phyloP scores from a whole-genome alignment of 2,113 vertebrate species.

The Oxygymnocypris stewartii region DNA sequence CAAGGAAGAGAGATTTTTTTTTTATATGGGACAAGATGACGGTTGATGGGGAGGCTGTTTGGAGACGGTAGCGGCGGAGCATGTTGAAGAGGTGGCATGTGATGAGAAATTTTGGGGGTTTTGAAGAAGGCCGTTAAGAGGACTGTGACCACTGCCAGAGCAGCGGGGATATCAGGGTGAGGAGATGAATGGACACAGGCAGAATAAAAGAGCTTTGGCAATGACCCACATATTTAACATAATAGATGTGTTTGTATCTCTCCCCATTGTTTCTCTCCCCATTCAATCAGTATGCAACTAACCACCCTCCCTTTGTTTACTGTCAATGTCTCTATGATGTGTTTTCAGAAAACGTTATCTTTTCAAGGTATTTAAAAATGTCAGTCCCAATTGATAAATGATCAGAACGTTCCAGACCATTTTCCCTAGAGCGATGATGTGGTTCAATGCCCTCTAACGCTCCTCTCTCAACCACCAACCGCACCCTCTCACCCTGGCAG shows the following conservation, averaged over 20 bases:
- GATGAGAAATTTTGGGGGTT: constrained; percentile 25
- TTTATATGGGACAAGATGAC: constrained; percentile 56
- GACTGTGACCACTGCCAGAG: constrained; percentile 45
- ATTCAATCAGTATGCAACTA: background rate
- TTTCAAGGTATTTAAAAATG: background rate
- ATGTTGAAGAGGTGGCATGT: constrained; percentile 40
- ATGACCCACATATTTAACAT: background rate
- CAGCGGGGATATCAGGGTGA: constrained; percentile 39
- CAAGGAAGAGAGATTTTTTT: constrained; percentile 65
- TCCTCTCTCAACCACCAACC: constrained; percentile 25
- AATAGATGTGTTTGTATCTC: background rate
- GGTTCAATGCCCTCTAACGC: constrained; percentile 11
- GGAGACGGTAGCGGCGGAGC: constrained; percentile 39
- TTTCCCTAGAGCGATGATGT: background rate
- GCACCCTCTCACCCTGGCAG: constrained; percentile 27
- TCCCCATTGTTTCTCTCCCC: constrained; percentile 1
- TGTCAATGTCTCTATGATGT: background rate
- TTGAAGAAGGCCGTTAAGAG: constrained; percentile 33
- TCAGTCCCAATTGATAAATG: background rate
- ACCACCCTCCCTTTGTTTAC: background rate
- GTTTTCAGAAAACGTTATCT: background rate
- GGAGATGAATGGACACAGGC: constrained; percentile 15
- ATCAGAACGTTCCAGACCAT: background rate
- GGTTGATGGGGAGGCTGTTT: constrained; percentile 34
- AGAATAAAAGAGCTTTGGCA: constrained; percentile 8